Percentiles rank a stretch among this genome's conserved stretches.
phyloP scores from a whole-genome alignment of 2,113 vertebrate species.

The Plecotus auritus region DNA sequence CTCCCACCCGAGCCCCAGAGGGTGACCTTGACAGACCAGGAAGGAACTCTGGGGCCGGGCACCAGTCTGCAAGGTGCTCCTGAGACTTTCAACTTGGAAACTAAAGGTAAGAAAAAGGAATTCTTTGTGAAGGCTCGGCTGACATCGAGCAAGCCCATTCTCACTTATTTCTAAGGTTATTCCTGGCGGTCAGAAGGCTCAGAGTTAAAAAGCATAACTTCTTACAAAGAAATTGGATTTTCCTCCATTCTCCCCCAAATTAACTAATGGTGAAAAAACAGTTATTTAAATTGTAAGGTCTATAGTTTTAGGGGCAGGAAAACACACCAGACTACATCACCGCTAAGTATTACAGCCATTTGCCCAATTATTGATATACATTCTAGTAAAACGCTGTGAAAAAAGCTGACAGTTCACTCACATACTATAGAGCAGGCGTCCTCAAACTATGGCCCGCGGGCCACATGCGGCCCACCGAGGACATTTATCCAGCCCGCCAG shows the following conservation, averaged over 20 bases:
- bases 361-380: background rate
- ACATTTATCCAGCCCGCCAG: no score
- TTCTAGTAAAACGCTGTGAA: background rate
- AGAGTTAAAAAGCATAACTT: background rate
- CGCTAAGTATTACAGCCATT: background rate
- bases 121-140: background rate
- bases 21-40: background rate
- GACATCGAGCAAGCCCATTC: background rate
- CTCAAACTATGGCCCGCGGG: no score
- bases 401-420: background rate
- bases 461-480: no score
- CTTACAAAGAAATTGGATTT: background rate
- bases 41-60: fast-evolving
- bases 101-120: background rate
- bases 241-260: background rate
- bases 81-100: conserved; percentile 1
- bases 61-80: background rate
- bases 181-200: background rate
- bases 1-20: background rate
- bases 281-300: background rate
- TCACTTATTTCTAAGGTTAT: background rate
- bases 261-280: background rate
- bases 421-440: no score
- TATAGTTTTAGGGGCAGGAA: background rate
- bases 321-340: background rate